Percentiles rank a stretch among this genome's conserved stretches.
Evolutionary conservation across 1,140 invertebrate species (phyloP).

Genomic region (Drosophila equinoxialis): DNA sequence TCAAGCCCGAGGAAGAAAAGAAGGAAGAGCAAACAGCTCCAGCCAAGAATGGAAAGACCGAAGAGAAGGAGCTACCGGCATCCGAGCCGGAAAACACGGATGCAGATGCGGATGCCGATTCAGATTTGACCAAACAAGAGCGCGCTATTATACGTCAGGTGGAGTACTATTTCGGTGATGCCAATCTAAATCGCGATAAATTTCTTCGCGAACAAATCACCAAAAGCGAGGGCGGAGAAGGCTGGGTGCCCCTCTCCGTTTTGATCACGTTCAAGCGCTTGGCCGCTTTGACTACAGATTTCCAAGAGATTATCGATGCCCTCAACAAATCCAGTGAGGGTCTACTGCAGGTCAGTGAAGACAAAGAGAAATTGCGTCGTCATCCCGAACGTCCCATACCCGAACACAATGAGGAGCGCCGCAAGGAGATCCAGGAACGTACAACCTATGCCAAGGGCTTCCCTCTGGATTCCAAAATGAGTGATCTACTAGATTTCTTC

Average conservation of each 20-base stretch:
- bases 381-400: constrained; percentile 90
- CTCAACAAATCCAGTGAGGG: constrained; percentile 89
- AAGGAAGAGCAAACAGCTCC: constrained; percentile 14
- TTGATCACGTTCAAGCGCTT: constrained; percentile 95
- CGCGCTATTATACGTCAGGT: constrained; percentile 86
- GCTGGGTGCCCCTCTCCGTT: constrained; percentile 93
- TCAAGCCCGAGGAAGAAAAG: constrained; percentile 11
- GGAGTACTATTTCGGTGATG: constrained; percentile 90
- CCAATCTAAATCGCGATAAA: constrained; percentile 94
- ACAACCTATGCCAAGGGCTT: constrained; percentile 97
- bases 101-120: constrained; percentile 32
- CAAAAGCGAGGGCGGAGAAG: constrained; percentile 88
- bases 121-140: constrained; percentile 83
- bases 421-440: constrained; percentile 89
- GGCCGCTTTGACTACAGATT: constrained; percentile 88
- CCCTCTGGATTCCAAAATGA: constrained; percentile 87
- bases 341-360: constrained; percentile 92
- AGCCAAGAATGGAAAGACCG: constrained; percentile 55
- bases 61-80: constrained; percentile 40
- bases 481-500: constrained; percentile 90
- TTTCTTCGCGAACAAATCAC: constrained; percentile 92
- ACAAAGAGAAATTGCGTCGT: constrained; percentile 91
- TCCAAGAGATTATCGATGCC: constrained; percentile 88
- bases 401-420: constrained; percentile 92
- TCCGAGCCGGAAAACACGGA: constrained; percentile 20